Base-by-base conservation (phyloP, 2,888 invertebrate species). In the Octodonta nipae region DNA sequence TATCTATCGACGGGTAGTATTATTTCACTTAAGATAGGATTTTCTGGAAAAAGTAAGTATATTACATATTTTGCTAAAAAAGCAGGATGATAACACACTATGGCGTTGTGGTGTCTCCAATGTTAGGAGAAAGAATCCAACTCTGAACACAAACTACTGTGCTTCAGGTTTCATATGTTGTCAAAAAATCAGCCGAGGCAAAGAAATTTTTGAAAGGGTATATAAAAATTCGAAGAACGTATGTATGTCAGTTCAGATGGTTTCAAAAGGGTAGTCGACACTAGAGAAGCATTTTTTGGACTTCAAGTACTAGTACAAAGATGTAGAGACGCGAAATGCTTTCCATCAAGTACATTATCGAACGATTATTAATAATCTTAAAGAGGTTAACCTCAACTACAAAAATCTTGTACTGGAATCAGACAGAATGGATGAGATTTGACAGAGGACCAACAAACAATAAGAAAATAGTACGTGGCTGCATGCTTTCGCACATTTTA, bases 1-100 rank as follows among this genome's bases (percentile, higher is more conserved):
- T 47, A 42, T 36, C 43, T 47, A 38, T 58, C 56, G 30, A 47
- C 41, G 15, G 40, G 35, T 17, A 51, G 28, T n/a, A 40, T 28
- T 13, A 54, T 41, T 46, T 56, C 54, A 15, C 54, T 45, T 3
- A 52, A 33, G 29, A 54, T 28, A 5, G 53, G 55, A 32, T 45
- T 40, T 25, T 49, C 56, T 54, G 29, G 15, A 45, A 46, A n/a
- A n/a, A 15, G 29, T 12, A 10, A 28, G 8, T 30, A 15, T 11
- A 15, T 28, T 14, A n/a, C 5, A 29, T 11, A 12, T 10, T 4
- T 8, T 26, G 8, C 28, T 8, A 15, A 15, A 15, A 16, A 5
- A 15, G 11, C 10, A 12, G 5, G 13, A 22, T 13, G n/a, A 3
- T 13, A 3, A 27, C 11, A n/a, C n/a, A n/a, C n/a, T n/a, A n/a